Evolutionary conservation across 2,888 invertebrate genomes (phyloP), one percentile per base, ranked within the genome.

Genomic region (Pedicia rivosa): DNA sequence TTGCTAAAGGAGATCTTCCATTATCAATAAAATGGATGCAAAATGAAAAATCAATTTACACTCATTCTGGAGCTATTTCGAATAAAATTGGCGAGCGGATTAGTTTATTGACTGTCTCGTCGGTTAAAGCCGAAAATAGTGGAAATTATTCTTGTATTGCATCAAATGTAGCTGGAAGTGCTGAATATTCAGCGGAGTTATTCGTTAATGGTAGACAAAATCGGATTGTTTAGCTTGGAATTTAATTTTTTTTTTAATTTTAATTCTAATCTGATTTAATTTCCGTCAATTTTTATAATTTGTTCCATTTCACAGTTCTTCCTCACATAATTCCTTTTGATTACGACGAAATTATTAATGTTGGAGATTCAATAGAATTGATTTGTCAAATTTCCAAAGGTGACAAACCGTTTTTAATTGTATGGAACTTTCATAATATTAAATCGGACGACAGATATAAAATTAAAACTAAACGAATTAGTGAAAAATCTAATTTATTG

Each of bases 301-400:
- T 60, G 61, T 57, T 36, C 42, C 48, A 31, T 57, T 58, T 8
- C 53, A 57, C 42, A 82, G 81, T 81, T 62, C 67, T 71, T 55
- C 82, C 83, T 45, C 74, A 74, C 65, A 78, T 80, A 55, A 70
- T 73, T 57, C 78, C 80, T 44, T 83, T 84, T 61, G 64, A 70
- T 45, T 82, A 77, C 52, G 78, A 81, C 49, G 74, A 74, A 46
- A 69, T 74, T 45, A 68, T 75, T 54, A 76, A 76, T 56, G 70
- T 70, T 43, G 78, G 75, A 41, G 77, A 79, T 57, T 72, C 75
- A 50, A 67, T 75, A 43, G 74, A 74, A 48, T 65, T 76, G 47
- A 68, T 74, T 45, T 82, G 81, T 59, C 75, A 75, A 47, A 72
- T 78, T 47, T 69, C 76, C 44, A 74, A 75, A 54, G 83, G 87